Evolutionary conservation across 2,113 vertebrate species (phyloP).

Genomic region (Mesitornis unicolor): DNA sequence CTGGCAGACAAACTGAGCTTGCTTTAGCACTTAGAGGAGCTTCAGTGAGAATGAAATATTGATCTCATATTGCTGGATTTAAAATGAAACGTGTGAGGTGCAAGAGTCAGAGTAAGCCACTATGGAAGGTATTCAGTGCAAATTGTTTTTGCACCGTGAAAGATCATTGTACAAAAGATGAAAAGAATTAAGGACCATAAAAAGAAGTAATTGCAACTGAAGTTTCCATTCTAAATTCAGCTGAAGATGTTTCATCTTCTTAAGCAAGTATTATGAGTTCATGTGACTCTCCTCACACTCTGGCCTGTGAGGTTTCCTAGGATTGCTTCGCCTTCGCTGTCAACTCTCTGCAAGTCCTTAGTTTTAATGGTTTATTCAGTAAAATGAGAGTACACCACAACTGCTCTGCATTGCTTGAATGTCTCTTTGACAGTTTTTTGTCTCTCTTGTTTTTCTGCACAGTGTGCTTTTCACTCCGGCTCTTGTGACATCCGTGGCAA

Average conservation of each 20-base stretch:
- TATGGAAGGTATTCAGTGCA: neutral
- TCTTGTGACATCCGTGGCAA: constrained; percentile 48
- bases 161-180: neutral
- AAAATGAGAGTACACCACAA: neutral
- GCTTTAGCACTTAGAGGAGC: neutral
- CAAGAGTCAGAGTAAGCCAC: neutral
- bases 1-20: neutral
- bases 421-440: neutral
- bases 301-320: fast-evolving
- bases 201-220: neutral
- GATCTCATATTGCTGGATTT: neutral
- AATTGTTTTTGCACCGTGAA: neutral
- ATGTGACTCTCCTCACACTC: neutral
- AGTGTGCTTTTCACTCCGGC: neutral
- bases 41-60: neutral
- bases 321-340: neutral
- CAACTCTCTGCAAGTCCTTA: neutral
- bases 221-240: neutral
- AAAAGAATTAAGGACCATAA: neutral
- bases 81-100: neutral
- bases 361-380: neutral
- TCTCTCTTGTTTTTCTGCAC: neutral
- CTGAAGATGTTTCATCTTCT: neutral
- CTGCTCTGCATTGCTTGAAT: neutral
- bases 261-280: neutral